These are phyloP conservation scores for Phrynocephalus guinanensis DNA, from an alignment of 2,797 vertebrate species.

Conservation along the genomic window DNA sequence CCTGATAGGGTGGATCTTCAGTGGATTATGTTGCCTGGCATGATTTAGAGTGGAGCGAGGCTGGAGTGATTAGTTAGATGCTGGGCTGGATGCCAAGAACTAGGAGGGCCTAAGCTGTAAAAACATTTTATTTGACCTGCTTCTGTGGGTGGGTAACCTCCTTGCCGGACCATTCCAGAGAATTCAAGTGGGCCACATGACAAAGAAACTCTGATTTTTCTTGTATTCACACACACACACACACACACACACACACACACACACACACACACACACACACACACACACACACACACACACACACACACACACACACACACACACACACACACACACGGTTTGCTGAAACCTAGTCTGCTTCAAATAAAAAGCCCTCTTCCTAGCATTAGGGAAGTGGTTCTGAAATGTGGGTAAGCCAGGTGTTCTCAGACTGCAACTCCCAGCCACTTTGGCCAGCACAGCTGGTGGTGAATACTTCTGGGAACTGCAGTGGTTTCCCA, in stretches of 20 bases:
- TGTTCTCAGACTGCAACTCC: not conserved
- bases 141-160: not conserved
- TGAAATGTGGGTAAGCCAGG: too few species aligned
- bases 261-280: too few species aligned
- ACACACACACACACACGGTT: not conserved
- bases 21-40: conserved; percentile 11
- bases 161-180: not conserved
- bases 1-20: conserved; percentile 1
- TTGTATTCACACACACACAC: not conserved
- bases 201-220: not conserved
- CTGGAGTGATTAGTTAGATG: not conserved
- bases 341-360: not conserved
- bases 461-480: too few species aligned
- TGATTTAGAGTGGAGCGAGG: not conserved
- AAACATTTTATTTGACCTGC: conserved; percentile 2
- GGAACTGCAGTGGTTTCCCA: too few species aligned
- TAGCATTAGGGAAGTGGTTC: too few species aligned
- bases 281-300: too few species aligned
- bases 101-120: not conserved
- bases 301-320: too few species aligned
- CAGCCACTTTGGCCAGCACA: too few species aligned
- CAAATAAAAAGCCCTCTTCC: not conserved
- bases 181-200: not conserved
- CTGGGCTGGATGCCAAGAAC: not conserved
- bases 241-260: too few species aligned